A percentile compares a stretch with the other conserved stretches of the same genome.
Conservation (phyloP, 2,797 vertebrate species). For the Neosalanx taihuensis region DNA sequence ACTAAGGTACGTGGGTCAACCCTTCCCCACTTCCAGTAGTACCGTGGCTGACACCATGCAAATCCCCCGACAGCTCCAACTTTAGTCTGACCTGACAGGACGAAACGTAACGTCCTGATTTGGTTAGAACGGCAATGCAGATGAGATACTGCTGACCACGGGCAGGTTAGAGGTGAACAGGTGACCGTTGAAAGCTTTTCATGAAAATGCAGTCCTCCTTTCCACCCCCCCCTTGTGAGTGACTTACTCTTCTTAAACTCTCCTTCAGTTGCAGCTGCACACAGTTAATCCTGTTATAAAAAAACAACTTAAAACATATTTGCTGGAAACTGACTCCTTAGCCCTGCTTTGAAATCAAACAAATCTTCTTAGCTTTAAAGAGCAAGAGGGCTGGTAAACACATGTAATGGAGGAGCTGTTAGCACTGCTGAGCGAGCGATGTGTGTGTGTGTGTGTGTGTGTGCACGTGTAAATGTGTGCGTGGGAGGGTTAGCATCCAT, state of each 20-base stretch:
- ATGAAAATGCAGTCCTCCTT: too few relatives aligned
- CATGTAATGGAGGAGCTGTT: conserved; percentile 2
- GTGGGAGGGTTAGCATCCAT: conserved; percentile 7
- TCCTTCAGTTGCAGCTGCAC: too few relatives aligned
- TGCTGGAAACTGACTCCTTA: conserved; percentile 32
- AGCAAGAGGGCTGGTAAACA: conserved; percentile 43
- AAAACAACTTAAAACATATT: not conserved
- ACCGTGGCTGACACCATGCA: conserved; percentile 36
- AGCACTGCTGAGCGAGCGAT: conserved; percentile 24
- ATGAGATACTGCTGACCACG: too few relatives aligned
- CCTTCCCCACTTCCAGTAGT: conserved; percentile 40
- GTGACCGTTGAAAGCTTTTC: too few relatives aligned
- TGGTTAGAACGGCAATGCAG: too few relatives aligned
- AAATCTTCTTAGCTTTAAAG: conserved; percentile 39
- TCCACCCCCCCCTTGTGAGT: too few relatives aligned
- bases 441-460: conserved; percentile 19
- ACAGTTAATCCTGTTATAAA: too few relatives aligned
- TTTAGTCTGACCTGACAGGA: not conserved
- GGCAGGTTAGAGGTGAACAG: too few relatives aligned
- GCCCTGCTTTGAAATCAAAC: not conserved
- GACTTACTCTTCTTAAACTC: too few relatives aligned
- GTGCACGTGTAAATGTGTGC: not conserved
- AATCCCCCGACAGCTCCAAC: conserved; percentile 15
- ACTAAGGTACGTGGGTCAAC: conserved; percentile 49
- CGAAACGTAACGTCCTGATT: not conserved